Base-by-base conservation (phyloP, 2,888 invertebrate species). In the Polydrusus tereticollis region DNA sequence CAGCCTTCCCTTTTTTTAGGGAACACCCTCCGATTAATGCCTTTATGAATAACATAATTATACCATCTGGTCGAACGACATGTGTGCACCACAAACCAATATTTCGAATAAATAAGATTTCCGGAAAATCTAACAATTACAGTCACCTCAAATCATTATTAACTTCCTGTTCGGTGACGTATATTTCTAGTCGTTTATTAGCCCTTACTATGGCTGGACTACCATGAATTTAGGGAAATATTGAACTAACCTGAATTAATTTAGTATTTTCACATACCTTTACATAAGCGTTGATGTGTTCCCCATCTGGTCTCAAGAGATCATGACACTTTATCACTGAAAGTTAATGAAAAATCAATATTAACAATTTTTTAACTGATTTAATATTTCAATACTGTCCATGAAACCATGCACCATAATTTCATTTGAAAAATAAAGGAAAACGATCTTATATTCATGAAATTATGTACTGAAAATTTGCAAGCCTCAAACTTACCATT, bases 261-360 rank as follows among this genome's bases (percentile, higher is more conserved):
- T 26, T 26, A n/a, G n/a, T 38, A n/a, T n/a, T 45, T 52, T 3
- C 2, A 33, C 86, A 86, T 80, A 92, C 93, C 88, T 94, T 94
- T 21, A 94, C 93, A 84, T 94, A 94, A 73, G 94, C 94, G 84
- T 94, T 94, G 75, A 94, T 90, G 55, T 88, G 88, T 78, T 89
- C 91, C 59, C 91, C 93, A 82, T 90, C 88, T 14, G 89, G 84
- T 76, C 92, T 88, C 78, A 90, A 89, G 75, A 95, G 87, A 82
- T 93, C 93, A 81, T 89, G 89, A 83, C 94, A 94, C 79, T 92
- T 89, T 80, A 93, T 90, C 78, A 95, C 94, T 94, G 88, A 65
- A 89, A 89, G 77, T 73, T 78, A 82, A 79, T 74, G 69, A 64
- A 26, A 14, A 43, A 60, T 57, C n/a, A n/a, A n/a, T n/a, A n/a